Evolutionary conservation across 2,113 vertebrate species (phyloP).

Genomic region (Campylomormyrus tamandua): DNA sequence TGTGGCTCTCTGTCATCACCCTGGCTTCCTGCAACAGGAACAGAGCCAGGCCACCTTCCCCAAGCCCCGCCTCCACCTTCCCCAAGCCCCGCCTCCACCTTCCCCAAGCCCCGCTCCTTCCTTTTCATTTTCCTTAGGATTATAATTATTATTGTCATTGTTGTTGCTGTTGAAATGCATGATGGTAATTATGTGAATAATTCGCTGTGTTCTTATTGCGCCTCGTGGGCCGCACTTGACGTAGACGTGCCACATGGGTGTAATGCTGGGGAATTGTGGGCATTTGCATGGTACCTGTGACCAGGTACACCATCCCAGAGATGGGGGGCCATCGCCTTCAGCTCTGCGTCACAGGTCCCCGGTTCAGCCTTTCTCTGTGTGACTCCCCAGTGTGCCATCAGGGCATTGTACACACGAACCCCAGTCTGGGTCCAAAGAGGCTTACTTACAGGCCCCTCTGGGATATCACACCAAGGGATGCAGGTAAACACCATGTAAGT

Average conservation of each 20-base stretch:
- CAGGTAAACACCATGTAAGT: background rate
- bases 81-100: no score
- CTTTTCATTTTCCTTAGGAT: conserved; percentile 6
- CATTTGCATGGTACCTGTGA: background rate
- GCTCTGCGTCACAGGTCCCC: background rate
- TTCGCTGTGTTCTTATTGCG: background rate
- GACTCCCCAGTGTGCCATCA: background rate
- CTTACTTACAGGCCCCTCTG: background rate
- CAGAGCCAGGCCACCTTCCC: background rate
- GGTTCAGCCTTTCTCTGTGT: background rate
- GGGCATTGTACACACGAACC: background rate
- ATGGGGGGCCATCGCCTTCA: background rate
- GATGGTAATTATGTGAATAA: conserved; percentile 38
- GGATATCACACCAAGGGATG: background rate
- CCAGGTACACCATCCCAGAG: background rate
- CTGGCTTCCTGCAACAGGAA: background rate
- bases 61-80: background rate
- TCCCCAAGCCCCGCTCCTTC: no score
- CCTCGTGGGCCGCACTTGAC: background rate
- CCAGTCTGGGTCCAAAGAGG: background rate
- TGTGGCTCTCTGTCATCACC: background rate
- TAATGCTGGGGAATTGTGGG: background rate
- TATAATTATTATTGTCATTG: conserved; percentile 18
- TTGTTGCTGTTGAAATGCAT: conserved; percentile 36
- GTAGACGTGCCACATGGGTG: background rate